Conservation (phyloP, 1,140 invertebrate genomes). For the Hyphantria cunea region DNA sequence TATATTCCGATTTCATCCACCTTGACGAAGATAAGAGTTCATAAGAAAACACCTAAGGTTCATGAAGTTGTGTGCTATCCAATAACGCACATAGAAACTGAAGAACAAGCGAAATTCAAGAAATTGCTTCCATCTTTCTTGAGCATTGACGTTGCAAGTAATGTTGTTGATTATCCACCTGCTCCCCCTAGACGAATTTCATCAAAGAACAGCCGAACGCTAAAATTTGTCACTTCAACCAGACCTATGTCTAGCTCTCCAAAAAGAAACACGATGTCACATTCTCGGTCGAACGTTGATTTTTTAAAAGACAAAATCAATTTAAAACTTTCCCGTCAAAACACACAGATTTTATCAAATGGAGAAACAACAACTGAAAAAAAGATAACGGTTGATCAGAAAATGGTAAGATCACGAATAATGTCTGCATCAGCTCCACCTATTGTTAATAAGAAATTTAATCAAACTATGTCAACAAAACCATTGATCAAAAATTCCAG, state of each 20-base stretch:
- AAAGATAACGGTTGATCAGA: constrained; percentile 46
- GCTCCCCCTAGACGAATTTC: constrained; percentile 88
- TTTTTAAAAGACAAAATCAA: constrained; percentile 83
- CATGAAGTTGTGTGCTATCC: constrained; percentile 84
- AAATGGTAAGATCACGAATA: constrained; percentile 58
- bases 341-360: constrained; percentile 74
- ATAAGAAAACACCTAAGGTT: constrained; percentile 80
- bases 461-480: constrained; percentile 31
- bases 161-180: constrained; percentile 75
- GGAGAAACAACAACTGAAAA: constrained; percentile 45
- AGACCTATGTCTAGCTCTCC: constrained; percentile 52
- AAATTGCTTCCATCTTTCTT: constrained; percentile 80
- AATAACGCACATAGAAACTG: constrained; percentile 70
- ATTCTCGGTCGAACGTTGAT: constrained; percentile 78
- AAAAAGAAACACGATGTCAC: constrained; percentile 33
- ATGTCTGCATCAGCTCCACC: constrained; percentile 66
- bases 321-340: constrained; percentile 80
- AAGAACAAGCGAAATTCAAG: constrained; percentile 65
- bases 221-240: constrained; percentile 85
- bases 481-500: constrained; percentile 39
- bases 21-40: constrained; percentile 89
- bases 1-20: constrained; percentile 91
- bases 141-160: constrained; percentile 40
- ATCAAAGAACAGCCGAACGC: constrained; percentile 87
- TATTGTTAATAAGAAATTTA: constrained; percentile 56